phyloP scores from a whole-genome alignment of 2,888 invertebrate species.

The Platypus cylindrus region DNA sequence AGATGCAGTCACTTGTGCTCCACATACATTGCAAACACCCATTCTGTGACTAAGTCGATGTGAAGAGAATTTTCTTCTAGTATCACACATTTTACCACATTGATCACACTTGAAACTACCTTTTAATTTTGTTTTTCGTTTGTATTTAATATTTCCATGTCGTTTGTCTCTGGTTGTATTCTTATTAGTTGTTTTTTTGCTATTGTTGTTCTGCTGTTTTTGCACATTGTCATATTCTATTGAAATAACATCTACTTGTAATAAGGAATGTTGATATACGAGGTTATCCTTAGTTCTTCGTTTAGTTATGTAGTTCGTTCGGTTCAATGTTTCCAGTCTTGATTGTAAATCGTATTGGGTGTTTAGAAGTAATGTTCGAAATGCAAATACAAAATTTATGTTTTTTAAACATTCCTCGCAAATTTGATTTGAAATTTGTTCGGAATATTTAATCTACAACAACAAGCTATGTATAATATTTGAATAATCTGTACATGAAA shows the following conservation, averaged over 20 bases:
- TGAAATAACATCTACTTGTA: not conserved
- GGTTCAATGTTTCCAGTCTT: slow-evolving; percentile 11
- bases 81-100: too few relatives aligned
- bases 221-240: too few relatives aligned
- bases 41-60: too few relatives aligned
- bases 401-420: slow-evolving; percentile 23
- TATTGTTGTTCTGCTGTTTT: too few relatives aligned
- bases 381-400: slow-evolving; percentile 21
- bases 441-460: slow-evolving; percentile 13
- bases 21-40: slow-evolving; percentile 28
- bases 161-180: too few relatives aligned
- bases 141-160: too few relatives aligned
- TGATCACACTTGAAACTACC: too few relatives aligned
- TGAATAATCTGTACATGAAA: too few relatives aligned
- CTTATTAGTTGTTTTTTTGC: too few relatives aligned
- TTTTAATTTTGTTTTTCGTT: too few relatives aligned
- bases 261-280: slow-evolving; percentile 3
- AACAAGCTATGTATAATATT: too few relatives aligned
- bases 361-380: slow-evolving; percentile 22
- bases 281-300: slow-evolving; percentile 6
- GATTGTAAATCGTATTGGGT: slow-evolving; percentile 19
- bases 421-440: slow-evolving; percentile 19
- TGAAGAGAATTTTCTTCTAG: too few relatives aligned
- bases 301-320: slow-evolving; percentile 8
- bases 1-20: slow-evolving; percentile 20